Conservation (phyloP, 2,888 invertebrate species). For the Nomada flava region DNA sequence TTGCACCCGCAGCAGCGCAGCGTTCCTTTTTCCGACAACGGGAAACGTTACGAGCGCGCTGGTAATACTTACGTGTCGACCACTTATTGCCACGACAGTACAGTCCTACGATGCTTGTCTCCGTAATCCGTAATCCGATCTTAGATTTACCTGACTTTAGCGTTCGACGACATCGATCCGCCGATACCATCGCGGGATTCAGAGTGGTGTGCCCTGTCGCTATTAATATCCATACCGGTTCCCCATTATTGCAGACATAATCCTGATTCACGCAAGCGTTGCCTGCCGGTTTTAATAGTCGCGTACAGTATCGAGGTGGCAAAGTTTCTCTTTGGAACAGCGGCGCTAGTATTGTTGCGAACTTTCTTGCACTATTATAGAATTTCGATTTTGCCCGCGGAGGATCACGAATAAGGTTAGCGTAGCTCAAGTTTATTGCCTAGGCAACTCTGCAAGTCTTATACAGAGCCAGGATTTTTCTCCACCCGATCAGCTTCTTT, state of each 20-base stretch:
- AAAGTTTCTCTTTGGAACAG: background rate
- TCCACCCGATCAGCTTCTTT: conserved; percentile 17
- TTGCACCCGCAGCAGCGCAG: background rate
- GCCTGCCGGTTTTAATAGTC: conserved; percentile 50
- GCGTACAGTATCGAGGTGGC: background rate
- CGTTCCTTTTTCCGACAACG: background rate
- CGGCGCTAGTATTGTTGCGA: background rate
- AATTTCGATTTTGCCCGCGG: conserved; percentile 24
- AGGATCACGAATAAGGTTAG: background rate
- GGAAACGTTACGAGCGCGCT: background rate
- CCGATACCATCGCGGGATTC: conserved; percentile 44
- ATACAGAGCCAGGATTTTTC: conserved; percentile 38
- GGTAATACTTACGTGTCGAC: too few species aligned
- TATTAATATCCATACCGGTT: conserved; percentile 40
- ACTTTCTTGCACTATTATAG: background rate
- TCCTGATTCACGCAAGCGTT: conserved; percentile 39
- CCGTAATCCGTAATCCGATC: conserved; percentile 28
- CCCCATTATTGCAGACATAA: conserved; percentile 49
- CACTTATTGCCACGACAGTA: background rate
- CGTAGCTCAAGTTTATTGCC: conserved; percentile 31
- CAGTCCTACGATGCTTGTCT: background rate
- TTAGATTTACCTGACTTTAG: conserved; percentile 31
- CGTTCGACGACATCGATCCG: conserved; percentile 49
- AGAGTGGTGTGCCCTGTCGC: conserved; percentile 42
- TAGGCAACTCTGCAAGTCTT: conserved; percentile 29